Evolutionary conservation across 2,888 invertebrate genomes (phyloP), one percentile per base, ranked within the genome.

Genomic region (Andrena praecox): DNA sequence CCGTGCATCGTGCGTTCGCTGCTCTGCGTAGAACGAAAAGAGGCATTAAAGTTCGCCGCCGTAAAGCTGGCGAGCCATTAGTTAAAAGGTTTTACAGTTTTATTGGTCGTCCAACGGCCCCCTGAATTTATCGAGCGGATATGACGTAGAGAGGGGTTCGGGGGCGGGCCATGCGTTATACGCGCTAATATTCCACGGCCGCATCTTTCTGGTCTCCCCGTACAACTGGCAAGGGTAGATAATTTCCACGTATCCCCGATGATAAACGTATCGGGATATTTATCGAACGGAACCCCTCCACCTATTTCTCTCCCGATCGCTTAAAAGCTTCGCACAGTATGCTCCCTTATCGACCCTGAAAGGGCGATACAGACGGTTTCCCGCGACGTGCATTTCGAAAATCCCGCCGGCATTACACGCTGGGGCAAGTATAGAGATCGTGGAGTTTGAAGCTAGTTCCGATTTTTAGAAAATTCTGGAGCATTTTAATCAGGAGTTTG

Each of bases 31-130:
- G 54, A 72, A 78, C 71, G 79, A 80, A 72, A 81, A 72, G 68
- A 63, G 66, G 70, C 77, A 88, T 80, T 87, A 87, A 85, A 89
- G 84, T 86, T 86, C 63, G 77, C 75, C 56, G 66, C 74, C 80
- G 83, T 77, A 84, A 82, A 85, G 80, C 84, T 73, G 74, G 68
- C 77, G 75, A 69, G 77, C 87, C 90, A 90, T 90, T 89, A 90
- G 89, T 90, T 90, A 89, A 88, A 90, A 89, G 89, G 87, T 87
- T 90, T 87, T 88, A 81, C 87, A 86, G 85, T 88, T 91, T 91
- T 90, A 91, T 90, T 88, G 90, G 90, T 74, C 85, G 82, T 79
- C 86, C 87, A 89, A 85, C 85, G 85, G 85, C 78, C 69, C 66
- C 76, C 56, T 75, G 86, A 91, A 91, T 90, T 90, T 91, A 91